A percentile compares a stretch with the other conserved stretches of the same genome.
phyloP scores from a whole-genome alignment of 2,797 vertebrate species.

The Trematomus bernacchii region DNA sequence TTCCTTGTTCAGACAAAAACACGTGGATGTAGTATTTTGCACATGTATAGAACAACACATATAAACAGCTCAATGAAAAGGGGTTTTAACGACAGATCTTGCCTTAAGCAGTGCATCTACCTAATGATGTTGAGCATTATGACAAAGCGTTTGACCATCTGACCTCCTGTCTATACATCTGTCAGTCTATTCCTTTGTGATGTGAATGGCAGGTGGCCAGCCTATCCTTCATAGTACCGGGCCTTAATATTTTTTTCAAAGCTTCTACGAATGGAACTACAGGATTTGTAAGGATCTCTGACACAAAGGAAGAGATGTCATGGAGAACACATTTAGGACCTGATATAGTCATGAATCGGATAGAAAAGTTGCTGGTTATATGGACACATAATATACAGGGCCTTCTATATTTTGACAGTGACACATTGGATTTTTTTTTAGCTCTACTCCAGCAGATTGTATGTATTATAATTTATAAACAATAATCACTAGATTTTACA shows the following conservation, averaged over 20 bases:
- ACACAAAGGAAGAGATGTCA: slow-evolving; percentile 24
- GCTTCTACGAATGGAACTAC: slow-evolving; percentile 45
- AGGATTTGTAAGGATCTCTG: slow-evolving; percentile 50
- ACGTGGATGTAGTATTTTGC: slow-evolving; percentile 31
- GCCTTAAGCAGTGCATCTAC: slow-evolving; percentile 53
- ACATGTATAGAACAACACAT: slow-evolving; percentile 26
- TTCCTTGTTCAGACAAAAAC: background rate
- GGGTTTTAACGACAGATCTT: slow-evolving; percentile 18
- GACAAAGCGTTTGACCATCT: slow-evolving; percentile 76
- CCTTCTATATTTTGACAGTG: background rate
- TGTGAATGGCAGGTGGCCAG: slow-evolving; percentile 78
- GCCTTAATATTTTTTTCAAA: slow-evolving; percentile 61
- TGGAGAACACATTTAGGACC: slow-evolving; percentile 11
- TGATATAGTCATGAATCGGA: background rate
- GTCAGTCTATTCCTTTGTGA: slow-evolving; percentile 73
- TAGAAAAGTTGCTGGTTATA: slow-evolving; percentile 17
- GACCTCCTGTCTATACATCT: slow-evolving; percentile 78
- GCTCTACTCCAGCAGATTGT: background rate
- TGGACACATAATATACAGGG: slow-evolving; percentile 9
- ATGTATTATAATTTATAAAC: background rate
- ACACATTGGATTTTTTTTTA: background rate
- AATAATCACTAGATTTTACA: background rate
- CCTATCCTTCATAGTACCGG: slow-evolving; percentile 57
- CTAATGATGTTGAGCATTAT: slow-evolving; percentile 69
- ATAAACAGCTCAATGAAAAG: slow-evolving; percentile 32